phyloP scores from a whole-genome alignment of 2,113 vertebrate species.

The Cheilinus undulatus region DNA sequence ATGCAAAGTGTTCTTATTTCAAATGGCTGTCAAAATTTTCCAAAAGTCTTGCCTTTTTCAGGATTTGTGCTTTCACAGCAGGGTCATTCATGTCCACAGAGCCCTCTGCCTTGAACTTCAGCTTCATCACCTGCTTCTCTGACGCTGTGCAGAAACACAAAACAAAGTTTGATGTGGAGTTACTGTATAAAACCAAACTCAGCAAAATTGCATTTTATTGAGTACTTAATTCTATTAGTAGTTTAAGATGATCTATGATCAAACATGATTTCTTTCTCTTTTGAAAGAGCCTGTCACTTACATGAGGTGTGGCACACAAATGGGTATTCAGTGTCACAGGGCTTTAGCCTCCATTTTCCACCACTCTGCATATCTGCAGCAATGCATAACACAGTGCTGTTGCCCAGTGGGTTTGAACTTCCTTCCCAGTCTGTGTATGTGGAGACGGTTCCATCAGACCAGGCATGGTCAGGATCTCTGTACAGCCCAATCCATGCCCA shows the following conservation, averaged over 20 bases:
- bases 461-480: not conserved
- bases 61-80: slow-evolving; percentile 11
- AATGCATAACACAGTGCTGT: too few species aligned
- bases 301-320: slow-evolving; percentile 27
- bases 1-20: too few species aligned
- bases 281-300: too few species aligned
- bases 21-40: too few species aligned
- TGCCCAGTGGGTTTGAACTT: accelerated
- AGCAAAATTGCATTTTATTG: not conserved
- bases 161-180: too few species aligned
- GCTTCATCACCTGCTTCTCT: not conserved
- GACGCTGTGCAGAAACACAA: not conserved
- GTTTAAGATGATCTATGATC: too few species aligned
- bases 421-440: not conserved
- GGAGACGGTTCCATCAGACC: slow-evolving; percentile 5
- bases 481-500: slow-evolving; percentile 20
- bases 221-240: not conserved
- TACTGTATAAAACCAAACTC: too few species aligned
- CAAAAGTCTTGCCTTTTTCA: not conserved
- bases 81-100: slow-evolving; percentile 23
- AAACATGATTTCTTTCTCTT: too few species aligned
- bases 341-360: accelerated
- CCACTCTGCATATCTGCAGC: not conserved
- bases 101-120: slow-evolving; percentile 11
- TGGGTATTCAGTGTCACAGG: not conserved